Base-by-base conservation (phyloP, 1,140 invertebrate species). In the Sesamia nonagrioides region DNA sequence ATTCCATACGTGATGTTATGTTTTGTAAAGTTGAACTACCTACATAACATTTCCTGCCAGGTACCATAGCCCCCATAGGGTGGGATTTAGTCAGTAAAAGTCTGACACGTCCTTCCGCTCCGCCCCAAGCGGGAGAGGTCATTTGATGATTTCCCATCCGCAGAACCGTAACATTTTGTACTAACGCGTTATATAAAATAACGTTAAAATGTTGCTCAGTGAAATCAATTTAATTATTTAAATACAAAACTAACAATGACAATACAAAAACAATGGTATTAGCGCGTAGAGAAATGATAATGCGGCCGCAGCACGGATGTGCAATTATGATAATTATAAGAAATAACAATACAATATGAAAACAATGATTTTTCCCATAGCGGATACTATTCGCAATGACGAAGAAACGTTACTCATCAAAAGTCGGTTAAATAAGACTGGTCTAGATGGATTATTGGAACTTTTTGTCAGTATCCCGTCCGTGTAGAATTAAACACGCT, bases 291-390 rank as follows among this genome's bases (percentile, higher is more conserved):
- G 56, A 27, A 27, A 58, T 54, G 21, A 35, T 48, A 45, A 66
- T 42, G 37, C 37, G 61, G 27, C 2, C 66, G 18, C 8, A 17
- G 13, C 35, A 33, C 27, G 66, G 40, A 68, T 68, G 63, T 27
- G 66, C 48, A 52, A 27, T 71, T 37, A 71, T 50, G 18, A 69
- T 48, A 69, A 48, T 69, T 33, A 69, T 69, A 69, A 69, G 13
- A 33, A 69, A 33, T 50, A 69, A 69, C 13, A 69, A 69, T 50
- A 69, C 45, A n/a, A 69, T 48, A n/a, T 8, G 18, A 69, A 69
- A 68, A 45, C 63, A 48, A 45, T 68, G 9, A 68, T 4, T 27
- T 13, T 50, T 68, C 42, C 18, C 63, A 68, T 48, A 18, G 60
- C 60, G 15, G 37, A 11, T 63, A 13, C 35, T 11, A 17, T 61